A percentile compares a stretch with the other conserved stretches of the same genome.
Conservation (phyloP, 2,113 vertebrate species). For the Atlantisia rogersi region DNA sequence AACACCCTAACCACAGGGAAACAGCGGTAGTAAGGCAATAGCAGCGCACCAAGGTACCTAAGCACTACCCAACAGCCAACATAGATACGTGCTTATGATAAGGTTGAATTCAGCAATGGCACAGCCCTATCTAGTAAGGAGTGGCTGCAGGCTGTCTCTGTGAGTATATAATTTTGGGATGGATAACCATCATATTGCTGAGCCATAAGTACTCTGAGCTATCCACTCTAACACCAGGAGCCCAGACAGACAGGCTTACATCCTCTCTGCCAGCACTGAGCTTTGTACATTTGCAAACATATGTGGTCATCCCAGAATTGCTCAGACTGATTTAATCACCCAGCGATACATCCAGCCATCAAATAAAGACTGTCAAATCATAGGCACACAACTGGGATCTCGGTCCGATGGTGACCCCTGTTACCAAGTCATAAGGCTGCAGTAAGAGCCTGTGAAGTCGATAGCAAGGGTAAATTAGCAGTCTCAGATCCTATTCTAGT, state of each 20-base stretch:
- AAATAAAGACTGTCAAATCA: not conserved
- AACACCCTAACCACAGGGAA: not conserved
- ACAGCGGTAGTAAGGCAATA: not conserved
- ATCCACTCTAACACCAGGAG: not conserved
- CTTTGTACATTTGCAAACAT: not conserved
- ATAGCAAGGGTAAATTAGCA: slow-evolving; percentile 36
- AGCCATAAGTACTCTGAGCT: not conserved
- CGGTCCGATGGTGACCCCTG: not conserved
- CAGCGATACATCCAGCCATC: not conserved
- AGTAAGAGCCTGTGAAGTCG: not conserved
- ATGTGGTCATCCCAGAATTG: not conserved
- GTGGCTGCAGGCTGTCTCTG: not conserved
- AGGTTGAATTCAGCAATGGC: not conserved
- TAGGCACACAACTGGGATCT: not conserved
- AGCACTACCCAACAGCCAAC: not conserved
- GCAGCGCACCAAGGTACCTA: not conserved
- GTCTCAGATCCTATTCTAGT: slow-evolving; percentile 19
- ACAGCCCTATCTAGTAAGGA: not conserved
- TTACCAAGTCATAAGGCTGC: slow-evolving; percentile 6
- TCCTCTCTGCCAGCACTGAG: not conserved
- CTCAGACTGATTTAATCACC: not conserved
- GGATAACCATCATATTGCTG: not conserved
- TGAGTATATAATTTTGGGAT: not conserved
- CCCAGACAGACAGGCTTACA: not conserved
- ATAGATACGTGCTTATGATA: not conserved